A percentile compares a stretch with the other conserved stretches of the same genome.
Evolutionary conservation across 2,888 invertebrate genomes (phyloP).

Genomic region (Tortricodes alternella): DNA sequence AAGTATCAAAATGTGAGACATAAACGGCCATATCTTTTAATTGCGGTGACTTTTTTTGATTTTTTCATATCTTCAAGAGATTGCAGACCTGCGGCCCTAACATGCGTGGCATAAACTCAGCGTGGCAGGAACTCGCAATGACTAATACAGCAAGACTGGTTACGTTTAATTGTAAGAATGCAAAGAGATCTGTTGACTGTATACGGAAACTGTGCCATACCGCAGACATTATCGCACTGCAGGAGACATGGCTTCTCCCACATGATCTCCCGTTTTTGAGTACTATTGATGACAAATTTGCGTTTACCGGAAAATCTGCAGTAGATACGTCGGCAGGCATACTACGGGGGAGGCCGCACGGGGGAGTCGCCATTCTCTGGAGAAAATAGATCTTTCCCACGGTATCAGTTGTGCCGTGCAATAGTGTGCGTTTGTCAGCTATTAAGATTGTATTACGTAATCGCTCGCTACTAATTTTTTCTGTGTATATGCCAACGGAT

Average conservation of each 20-base stretch:
- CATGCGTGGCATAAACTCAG: too few species aligned
- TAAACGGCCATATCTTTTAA: too few species aligned
- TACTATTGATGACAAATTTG: background rate
- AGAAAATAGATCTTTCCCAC: background rate
- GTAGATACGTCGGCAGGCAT: conserved; percentile 22
- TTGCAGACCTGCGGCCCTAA: too few species aligned
- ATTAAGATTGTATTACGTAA: background rate
- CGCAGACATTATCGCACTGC: background rate
- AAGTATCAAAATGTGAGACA: too few species aligned
- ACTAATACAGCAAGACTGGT: background rate
- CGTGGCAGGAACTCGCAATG: too few species aligned
- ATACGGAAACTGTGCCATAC: background rate
- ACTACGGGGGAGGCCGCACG: conserved; percentile 20
- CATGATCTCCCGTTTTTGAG: too few species aligned
- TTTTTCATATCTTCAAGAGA: too few species aligned
- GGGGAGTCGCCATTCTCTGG: conserved; percentile 12
- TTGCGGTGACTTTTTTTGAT: too few species aligned
- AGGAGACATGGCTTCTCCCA: too few species aligned
- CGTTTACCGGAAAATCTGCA: conserved; percentile 17
- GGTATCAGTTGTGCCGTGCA: background rate
- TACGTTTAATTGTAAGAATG: background rate
- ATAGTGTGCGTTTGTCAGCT: conserved; percentile 1
- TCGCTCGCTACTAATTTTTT: background rate
- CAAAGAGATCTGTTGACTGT: background rate
- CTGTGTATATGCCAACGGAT: background rate